Base-by-base conservation (phyloP, 2,888 invertebrate genomes). In the Notodonta dromedarius region DNA sequence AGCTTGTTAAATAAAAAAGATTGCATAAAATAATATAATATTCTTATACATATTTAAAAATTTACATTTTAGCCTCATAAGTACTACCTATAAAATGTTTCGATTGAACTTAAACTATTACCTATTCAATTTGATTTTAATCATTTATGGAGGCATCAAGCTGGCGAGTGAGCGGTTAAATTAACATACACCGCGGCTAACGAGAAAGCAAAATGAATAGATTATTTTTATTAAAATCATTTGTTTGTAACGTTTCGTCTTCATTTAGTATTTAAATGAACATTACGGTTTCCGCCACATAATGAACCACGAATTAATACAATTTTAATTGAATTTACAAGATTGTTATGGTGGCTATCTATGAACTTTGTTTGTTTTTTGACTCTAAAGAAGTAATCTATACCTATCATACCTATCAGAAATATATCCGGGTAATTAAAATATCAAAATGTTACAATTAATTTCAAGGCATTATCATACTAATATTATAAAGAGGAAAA, bases 71-170 rank as follows among this genome's bases (percentile, higher is more conserved):
- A 44, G 44, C 12, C 11, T 13, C 11, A 2, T n/a, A 5, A n/a
- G 13, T n/a, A 46, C 13, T n/a, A 46, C n/a, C 13, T 2, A 46
- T n/a, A n/a, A 24, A 11, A 46, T 46, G 5, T n/a, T n/a, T n/a
- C 13, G 56, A 75, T 72, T 69, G 63, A 68, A 64, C 69, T 72
- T 69, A 40, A 67, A 67, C 63, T 61, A 57, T 67, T 62, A 73
- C 70, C 24, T 24, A 24, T 24, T 59, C 63, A 63, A 67, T 67
- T 69, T 63, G 61, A 64, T 66, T 73, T 74, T 71, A 73, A 78
- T 73, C 70, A 74, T 65, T 73, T 73, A 74, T 69, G 63, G 67
- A 70, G 67, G 62, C 63, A 67, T 71, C 62, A 63, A 68, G 68
- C 67, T 64, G 57, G 55, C 40, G 61, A 63, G 65, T 63, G 70